These are phyloP conservation scores for Drosophila fungiperda DNA, from an alignment of 2,888 invertebrate species.

Conservation along the genomic window DNA sequence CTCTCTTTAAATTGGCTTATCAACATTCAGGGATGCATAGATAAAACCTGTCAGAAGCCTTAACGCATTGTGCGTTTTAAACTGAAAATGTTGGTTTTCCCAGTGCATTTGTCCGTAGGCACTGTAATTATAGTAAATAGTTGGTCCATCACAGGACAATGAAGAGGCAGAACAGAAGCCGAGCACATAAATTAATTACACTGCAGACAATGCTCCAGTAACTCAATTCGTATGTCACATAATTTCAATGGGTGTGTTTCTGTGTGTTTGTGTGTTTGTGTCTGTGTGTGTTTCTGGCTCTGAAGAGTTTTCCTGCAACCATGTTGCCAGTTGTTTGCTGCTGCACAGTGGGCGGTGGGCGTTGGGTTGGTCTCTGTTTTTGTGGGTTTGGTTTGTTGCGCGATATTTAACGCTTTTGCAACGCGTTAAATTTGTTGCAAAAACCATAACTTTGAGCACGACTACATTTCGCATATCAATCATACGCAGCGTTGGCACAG, in stretches of 20 bases:
- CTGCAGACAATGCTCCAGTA: constrained; percentile 7
- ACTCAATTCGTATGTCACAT: background rate
- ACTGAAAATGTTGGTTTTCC: constrained; percentile 24
- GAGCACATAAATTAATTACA: constrained; percentile 40
- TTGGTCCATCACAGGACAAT: constrained; percentile 21
- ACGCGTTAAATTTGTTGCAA: constrained; percentile 27
- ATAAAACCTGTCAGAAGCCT: background rate
- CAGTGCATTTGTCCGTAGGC: constrained; percentile 18
- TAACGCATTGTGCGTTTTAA: constrained; percentile 11
- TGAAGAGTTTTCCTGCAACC: background rate
- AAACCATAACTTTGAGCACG: constrained; percentile 16
- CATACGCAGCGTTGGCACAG: constrained; percentile 63
- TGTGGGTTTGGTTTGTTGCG: constrained; percentile 8
- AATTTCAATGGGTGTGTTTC: background rate
- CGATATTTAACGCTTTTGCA: constrained; percentile 40
- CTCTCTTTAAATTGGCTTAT: background rate
- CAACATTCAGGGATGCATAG: constrained; percentile 10
- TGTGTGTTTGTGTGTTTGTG: background rate
- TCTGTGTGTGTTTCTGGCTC: background rate
- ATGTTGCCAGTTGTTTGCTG: background rate
- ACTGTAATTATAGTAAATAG: constrained; percentile 15
- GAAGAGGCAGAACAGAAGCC: constrained; percentile 4
- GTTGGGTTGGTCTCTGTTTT: background rate
- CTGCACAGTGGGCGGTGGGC: background rate
- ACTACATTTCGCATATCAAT: constrained; percentile 59